Conservation (phyloP, 2,113 vertebrate species). For the Ictidomys tridecemlineatus region DNA sequence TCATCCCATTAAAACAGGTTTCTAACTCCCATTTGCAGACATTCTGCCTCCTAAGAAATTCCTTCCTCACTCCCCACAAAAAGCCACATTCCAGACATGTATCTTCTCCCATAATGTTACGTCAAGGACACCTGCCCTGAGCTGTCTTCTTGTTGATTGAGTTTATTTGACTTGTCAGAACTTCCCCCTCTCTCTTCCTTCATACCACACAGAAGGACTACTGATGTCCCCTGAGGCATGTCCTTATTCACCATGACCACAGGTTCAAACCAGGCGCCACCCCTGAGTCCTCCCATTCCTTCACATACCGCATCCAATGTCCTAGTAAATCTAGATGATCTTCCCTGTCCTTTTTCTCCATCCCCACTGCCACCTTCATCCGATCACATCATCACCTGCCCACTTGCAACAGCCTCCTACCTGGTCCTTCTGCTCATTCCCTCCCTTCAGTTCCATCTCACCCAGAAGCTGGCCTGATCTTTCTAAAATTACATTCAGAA, state of each 20-base stretch:
- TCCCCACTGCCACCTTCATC: neutral
- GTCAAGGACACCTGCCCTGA: neutral
- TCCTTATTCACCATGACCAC: neutral
- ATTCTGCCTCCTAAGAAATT: constrained; percentile 55
- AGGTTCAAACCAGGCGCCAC: neutral
- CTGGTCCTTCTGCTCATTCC: neutral
- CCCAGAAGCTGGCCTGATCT: neutral
- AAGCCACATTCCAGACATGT: constrained; percentile 57
- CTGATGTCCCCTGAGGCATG: neutral
- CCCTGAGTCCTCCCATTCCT: neutral
- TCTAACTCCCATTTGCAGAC: neutral
- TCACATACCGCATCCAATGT: neutral
- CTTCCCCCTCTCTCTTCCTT: neutral
- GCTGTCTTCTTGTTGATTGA: neutral
- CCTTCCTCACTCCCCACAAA: neutral
- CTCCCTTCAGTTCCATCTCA: neutral
- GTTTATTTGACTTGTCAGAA: neutral
- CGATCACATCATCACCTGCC: neutral
- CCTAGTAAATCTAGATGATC: neutral
- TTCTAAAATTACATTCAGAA: neutral
- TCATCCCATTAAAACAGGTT: neutral
- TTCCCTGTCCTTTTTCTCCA: neutral
- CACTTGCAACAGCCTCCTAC: neutral
- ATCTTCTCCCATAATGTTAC: neutral
- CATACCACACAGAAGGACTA: neutral